A percentile compares a stretch with the other conserved stretches of the same genome.
Evolutionary conservation across 1,140 invertebrate genomes (phyloP).

Genomic region (Scaptomyza montana): DNA sequence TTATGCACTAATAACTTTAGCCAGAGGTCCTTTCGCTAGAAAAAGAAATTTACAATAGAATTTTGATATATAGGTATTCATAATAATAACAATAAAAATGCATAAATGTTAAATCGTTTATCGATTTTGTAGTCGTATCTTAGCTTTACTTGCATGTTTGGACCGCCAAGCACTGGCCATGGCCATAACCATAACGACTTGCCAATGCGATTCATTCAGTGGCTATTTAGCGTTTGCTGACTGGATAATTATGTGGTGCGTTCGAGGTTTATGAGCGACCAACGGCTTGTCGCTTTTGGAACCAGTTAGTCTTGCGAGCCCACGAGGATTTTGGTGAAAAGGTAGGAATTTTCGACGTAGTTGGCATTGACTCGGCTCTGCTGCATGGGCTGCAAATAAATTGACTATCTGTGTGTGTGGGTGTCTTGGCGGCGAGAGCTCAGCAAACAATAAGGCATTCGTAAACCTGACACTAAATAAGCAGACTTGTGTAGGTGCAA

Average conservation of each 20-base stretch:
- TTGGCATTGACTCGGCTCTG: conserved; percentile 20
- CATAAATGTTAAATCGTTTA: conserved; percentile 11
- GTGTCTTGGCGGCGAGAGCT: conserved; percentile 23
- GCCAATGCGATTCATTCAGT: conserved; percentile 38
- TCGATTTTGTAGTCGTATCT: conserved; percentile 8
- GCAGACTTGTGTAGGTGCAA: conserved; percentile 69
- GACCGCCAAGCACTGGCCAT: conserved; percentile 48
- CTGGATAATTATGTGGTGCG: conserved; percentile 81
- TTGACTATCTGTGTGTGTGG: conserved; percentile 62
- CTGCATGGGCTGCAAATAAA: conserved; percentile 77
- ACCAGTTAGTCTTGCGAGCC: conserved; percentile 3
- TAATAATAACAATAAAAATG: conserved; percentile 25
- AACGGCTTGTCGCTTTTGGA: neutral
- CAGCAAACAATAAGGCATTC: conserved; percentile 59
- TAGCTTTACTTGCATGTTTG: neutral
- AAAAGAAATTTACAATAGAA: conserved; percentile 6
- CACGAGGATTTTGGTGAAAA: conserved; percentile 70
- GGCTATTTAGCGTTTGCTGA: conserved; percentile 77
- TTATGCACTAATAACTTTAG: conserved; percentile 74
- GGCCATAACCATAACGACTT: neutral
- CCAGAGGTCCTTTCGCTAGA: conserved; percentile 27
- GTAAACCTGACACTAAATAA: conserved; percentile 64
- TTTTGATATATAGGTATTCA: conserved; percentile 22
- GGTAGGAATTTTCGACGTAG: conserved; percentile 55
- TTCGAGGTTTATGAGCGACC: conserved; percentile 69